Evolutionary conservation across 2,113 vertebrate species (phyloP), one percentile per base, ranked within the genome.

Genomic region (Stictonetta naevosa): DNA sequence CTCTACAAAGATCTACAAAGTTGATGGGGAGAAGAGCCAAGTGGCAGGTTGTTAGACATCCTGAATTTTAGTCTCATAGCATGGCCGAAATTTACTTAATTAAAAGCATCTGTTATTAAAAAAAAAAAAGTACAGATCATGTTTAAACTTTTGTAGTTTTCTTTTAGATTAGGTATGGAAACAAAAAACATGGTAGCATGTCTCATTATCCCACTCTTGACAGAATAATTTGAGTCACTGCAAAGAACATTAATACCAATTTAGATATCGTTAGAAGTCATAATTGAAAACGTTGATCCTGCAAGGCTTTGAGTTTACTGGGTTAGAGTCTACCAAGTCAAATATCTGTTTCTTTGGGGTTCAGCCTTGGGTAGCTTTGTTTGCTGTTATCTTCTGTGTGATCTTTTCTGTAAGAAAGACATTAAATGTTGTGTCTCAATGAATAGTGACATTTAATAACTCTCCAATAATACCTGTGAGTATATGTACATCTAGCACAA

Each of bases 391-490:
- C 17, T 29, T 84, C 40, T 33, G 10, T 26, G 10, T 31, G 25
- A 60, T 31, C 28, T 81, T 80, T 55, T 19, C 87, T 72, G 2
- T 92, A 56, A 80, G 58, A 55, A 44, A 87, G 86, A 85, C 36
- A 56, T 94, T 95, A 94, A 85, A 95, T 92, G 9, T 71, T 22
- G 63, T 58, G 68, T 91, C 78, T 83, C 84, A 82, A 90, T 92
- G 60, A 95, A 86, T 52, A 92, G 91, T 97, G 96, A 94, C 92
- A 93, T 96, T 86, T 95, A 97, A 93, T 97, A 95, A 94, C 72
- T 92, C 90, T 52, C 40, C 44, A 66, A 80, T 95, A 95, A 94
- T 91, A 63, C 71, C 73, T 68, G 1, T 53, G 83, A 95, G 86
- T 58, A 92, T 92, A 89, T 77, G 17, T 21, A 15, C 9, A 69